A percentile compares a stretch with the other conserved stretches of the same genome.
These are phyloP conservation scores for Chinchilla lanigera DNA, from an alignment of 2,113 vertebrate species.

Conservation along the genomic window DNA sequence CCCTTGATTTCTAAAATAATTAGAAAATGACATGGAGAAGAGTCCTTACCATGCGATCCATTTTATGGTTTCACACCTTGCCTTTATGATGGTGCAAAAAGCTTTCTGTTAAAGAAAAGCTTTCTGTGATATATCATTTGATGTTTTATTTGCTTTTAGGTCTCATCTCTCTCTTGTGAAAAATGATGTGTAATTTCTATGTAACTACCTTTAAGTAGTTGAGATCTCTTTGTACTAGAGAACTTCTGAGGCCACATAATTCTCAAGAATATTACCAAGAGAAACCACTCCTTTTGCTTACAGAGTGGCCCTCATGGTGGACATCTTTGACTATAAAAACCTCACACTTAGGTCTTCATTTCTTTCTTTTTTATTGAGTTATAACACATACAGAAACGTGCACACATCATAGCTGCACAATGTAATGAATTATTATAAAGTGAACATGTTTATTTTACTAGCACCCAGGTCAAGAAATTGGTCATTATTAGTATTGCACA, in stretches of 20 bases:
- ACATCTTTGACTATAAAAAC: conserved; percentile 47
- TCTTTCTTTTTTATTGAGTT: conserved; percentile 41
- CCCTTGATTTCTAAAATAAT: conserved; percentile 61
- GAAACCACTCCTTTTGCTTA: background rate
- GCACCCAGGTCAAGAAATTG: conserved; percentile 46
- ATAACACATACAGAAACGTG: conserved; percentile 19
- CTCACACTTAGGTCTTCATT: conserved; percentile 33
- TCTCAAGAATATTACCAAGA: conserved; percentile 53
- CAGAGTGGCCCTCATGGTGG: background rate
- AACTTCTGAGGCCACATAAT: conserved; percentile 58
- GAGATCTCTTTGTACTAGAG: conserved; percentile 55
- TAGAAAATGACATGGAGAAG: conserved; percentile 59
- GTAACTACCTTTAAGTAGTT: conserved; percentile 21
- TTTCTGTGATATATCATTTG: conserved; percentile 55
- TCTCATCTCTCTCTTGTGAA: conserved; percentile 49
- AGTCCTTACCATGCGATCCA: conserved; percentile 1
- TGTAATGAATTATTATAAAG: background rate
- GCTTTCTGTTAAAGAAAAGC: conserved; percentile 42
- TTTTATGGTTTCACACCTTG: conserved; percentile 36
- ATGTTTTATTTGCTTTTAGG: conserved; percentile 62
- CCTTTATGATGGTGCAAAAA: conserved; percentile 11
- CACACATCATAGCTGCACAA: conserved; percentile 28
- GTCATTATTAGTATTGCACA: conserved; percentile 3
- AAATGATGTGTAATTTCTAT: conserved; percentile 61
- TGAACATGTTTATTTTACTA: conserved; percentile 40